Evolutionary conservation across 2,797 vertebrate genomes (phyloP), one percentile per base, ranked within the genome.

Genomic region (Coregonus suidteri): DNA sequence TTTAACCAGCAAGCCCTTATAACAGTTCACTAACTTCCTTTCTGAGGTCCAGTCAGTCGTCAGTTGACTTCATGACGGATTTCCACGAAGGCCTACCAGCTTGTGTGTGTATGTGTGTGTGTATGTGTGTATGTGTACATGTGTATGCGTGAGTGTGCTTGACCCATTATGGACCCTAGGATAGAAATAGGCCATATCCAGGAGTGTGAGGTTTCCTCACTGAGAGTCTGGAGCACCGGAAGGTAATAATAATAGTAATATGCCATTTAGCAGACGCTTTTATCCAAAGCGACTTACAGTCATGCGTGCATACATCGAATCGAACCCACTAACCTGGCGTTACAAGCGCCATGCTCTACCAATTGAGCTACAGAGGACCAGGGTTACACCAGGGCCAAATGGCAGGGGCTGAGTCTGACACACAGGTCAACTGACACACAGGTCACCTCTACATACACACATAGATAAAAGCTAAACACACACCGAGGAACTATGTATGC

Each of bases 341-440:
- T 25, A 25, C 25, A 25, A 25, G 25, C 25, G 25, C 25, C 25
- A 25, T 25, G 25, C 25, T 25, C 25, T 25, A 25, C 25, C 25
- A 25, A 25, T 25, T 25, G 25, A 25, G 25, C 25, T 25, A 25
- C 25, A 25, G 25, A 25, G 25, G 25, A 25, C 25, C 25, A 25
- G 25, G 41, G 41, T 47, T 47, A 47, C 41, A 9, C 59, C n/a
- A 11, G 59, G 7, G 16, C 59, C 20, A 62, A 20, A 20, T 62
- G 59, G 20, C 59, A 20, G 15, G n/a, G 16, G 20, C 16, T 62
- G 9, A 25, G 59, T 62, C 59, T 62, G 59, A 25, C 20, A 62
- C 54, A n/a, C 59, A 62, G 59, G 59, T 25, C 59, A 62, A 4
- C 59, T 62, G 59, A 20, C 6, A 62, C 70, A 53, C 70, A 71